Base-by-base conservation (phyloP, 2,888 invertebrate species). In the Ochropleura plecta region DNA sequence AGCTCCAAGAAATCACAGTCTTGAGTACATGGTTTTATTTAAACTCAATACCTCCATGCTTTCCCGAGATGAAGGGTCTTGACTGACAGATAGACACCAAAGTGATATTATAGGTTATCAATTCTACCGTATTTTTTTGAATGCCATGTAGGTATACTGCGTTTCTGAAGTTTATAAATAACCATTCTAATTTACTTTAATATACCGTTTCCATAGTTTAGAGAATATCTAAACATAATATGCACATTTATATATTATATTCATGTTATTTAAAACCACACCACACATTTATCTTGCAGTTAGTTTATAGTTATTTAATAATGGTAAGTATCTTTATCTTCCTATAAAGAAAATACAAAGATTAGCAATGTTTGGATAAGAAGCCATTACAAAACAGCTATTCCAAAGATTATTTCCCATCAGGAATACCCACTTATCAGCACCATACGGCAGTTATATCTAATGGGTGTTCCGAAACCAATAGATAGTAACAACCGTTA, bases 341-440 rank as follows among this genome's bases (percentile, higher is more conserved):
- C 6, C 6, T n/a, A 7, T n/a, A 16, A 9, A 12, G 14, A 40
- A 62, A 53, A 73, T 55, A 63, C n/a, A 48, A 46, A 64, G 30
- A 64, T 48, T 30, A 75, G 12, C n/a, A 64, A 55, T 48, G 73
- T 42, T 60, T 9, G 10, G 6, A 77, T 48, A 81, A 79, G 48
- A 73, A 53, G 7, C 44, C 7, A 20, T 46, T 72, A 51, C 16
- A 46, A 14, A 78, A 53, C 59, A 55, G 76, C 74, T 76, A 74
- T 73, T 73, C 53, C 48, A 10, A 53, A 14, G 48, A 79, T 79
- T 18, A 73, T 76, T 62, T 80, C 74, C 46, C 20, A 20, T 12
- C 44, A 73, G 18, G 30, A 72, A 79, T 18, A 51, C n/a, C 5
- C 49, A 77, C 77, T 48, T 68, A 77, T 57, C 57, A 82, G 42